A percentile compares a stretch with the other conserved stretches of the same genome.
phyloP scores from a whole-genome alignment of 2,888 invertebrate genomes.

The Pseudeuparius sepicola region DNA sequence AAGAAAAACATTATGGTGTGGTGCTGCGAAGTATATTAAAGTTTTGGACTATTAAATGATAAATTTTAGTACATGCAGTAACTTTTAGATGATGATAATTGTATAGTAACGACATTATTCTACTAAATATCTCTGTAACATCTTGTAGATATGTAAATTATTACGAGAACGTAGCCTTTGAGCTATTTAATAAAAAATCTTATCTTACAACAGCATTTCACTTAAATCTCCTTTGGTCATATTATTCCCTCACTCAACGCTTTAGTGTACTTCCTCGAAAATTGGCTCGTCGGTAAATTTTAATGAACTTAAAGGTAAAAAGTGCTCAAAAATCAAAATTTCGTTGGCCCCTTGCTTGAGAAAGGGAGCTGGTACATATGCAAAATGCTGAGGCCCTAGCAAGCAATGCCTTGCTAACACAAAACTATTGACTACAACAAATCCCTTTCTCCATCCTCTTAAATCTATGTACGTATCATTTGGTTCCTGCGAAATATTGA shows the following conservation, averaged over 20 bases:
- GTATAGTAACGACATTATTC: conserved; percentile 23
- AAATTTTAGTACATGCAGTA: conserved; percentile 19
- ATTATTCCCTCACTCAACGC: conserved; percentile 12
- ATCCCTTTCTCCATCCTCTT: conserved; percentile 77
- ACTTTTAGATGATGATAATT: conserved; percentile 23
- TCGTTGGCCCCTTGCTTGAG: conserved; percentile 45
- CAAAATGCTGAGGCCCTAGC: conserved; percentile 70
- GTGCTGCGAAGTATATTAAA: conserved; percentile 36
- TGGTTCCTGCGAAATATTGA: conserved; percentile 40
- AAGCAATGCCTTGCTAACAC: conserved; percentile 75
- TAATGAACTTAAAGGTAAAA: conserved; percentile 21
- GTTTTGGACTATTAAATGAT: no score
- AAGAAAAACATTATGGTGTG: conserved; percentile 33
- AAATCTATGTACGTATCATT: conserved; percentile 73
- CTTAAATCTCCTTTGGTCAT: no score
- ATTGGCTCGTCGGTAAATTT: conserved; percentile 17
- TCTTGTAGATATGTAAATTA: conserved; percentile 38
- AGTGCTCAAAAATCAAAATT: conserved; percentile 37
- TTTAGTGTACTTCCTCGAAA: conserved; percentile 19
- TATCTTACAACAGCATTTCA: no score
- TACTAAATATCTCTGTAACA: conserved; percentile 30
- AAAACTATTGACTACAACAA: conserved; percentile 73
- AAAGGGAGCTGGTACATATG: conserved; percentile 73
- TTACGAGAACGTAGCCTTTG: conserved; percentile 29
- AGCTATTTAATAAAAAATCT: conserved; percentile 34